Evolutionary conservation across 2,797 vertebrate species (phyloP).

Genomic region (Todus mexicanus): DNA sequence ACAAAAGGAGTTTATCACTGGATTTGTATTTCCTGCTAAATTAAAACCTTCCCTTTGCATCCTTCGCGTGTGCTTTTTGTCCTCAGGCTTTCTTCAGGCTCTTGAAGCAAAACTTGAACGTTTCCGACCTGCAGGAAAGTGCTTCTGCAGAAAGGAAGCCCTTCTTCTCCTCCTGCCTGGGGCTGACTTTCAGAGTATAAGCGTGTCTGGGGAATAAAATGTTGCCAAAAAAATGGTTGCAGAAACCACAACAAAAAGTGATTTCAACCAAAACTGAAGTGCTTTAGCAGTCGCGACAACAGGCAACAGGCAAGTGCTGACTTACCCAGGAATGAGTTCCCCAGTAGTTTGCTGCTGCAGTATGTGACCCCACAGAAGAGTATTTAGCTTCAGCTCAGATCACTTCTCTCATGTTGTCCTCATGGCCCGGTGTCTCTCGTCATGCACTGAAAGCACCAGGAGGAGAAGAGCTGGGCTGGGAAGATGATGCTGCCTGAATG

Average conservation of each 20-base stretch:
- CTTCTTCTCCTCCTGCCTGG: background rate
- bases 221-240: background rate
- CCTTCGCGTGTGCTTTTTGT: background rate
- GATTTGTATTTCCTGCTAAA: background rate
- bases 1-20: background rate
- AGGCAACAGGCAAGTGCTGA: background rate
- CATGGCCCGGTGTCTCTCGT: rapidly evolving
- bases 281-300: background rate
- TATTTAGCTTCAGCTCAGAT: background rate
- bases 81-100: background rate
- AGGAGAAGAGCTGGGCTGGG: background rate
- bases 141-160: background rate
- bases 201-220: background rate
- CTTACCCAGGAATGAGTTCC: background rate
- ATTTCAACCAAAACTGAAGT: background rate
- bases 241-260: background rate
- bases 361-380: rapidly evolving
- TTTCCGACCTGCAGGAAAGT: background rate
- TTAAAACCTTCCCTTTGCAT: background rate
- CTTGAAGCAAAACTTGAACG: background rate
- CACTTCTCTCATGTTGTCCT: background rate
- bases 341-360: background rate
- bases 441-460: background rate
- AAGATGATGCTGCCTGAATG: background rate
- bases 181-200: background rate